phyloP scores from a whole-genome alignment of 2,797 vertebrate species.

The Sebastes cheni region DNA sequence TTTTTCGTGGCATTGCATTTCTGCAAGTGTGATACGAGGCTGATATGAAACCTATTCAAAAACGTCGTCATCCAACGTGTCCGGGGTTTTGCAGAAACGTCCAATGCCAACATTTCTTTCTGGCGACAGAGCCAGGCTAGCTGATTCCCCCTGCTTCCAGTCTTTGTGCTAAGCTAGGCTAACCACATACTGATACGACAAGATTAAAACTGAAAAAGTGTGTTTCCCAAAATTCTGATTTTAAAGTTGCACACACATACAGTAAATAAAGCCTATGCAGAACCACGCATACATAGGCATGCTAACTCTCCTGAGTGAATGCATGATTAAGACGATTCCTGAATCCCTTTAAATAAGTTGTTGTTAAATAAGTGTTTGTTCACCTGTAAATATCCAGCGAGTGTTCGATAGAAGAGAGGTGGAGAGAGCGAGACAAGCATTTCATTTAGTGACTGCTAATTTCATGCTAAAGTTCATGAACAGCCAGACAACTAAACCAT shows the following conservation, averaged over 20 bases:
- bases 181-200: background rate
- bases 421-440: background rate
- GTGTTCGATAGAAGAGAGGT: background rate
- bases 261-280: background rate
- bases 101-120: too few species aligned
- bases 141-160: background rate
- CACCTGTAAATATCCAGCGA: background rate
- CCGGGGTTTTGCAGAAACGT: too few species aligned
- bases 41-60: too few species aligned
- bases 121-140: too few species aligned
- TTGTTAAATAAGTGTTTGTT: background rate
- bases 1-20: too few species aligned
- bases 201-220: background rate
- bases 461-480: conserved; percentile 2
- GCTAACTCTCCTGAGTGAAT: background rate
- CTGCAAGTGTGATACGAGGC: too few species aligned
- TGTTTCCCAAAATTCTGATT: background rate
- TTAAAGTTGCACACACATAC: background rate
- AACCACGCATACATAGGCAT: background rate
- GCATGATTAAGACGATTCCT: background rate
- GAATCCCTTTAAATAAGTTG: conserved; percentile 18
- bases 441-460: background rate
- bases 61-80: too few species aligned
- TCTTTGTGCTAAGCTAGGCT: conserved; percentile 8
- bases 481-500: conserved; percentile 1